These are phyloP conservation scores for Drosophila dunni DNA, from an alignment of 1,140 invertebrate species.

Conservation along the genomic window DNA sequence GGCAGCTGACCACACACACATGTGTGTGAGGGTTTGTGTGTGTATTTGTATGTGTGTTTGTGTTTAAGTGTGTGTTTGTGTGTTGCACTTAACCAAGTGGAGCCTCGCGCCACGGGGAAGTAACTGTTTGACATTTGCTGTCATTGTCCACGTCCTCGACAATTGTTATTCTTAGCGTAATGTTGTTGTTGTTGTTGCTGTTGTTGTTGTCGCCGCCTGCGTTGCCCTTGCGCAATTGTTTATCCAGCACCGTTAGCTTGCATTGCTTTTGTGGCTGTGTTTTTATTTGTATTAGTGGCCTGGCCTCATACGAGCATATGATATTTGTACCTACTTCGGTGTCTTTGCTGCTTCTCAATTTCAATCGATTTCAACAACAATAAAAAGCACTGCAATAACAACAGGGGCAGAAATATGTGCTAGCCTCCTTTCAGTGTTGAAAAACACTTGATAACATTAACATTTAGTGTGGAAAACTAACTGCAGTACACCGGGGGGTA, in stretches of 20 bases:
- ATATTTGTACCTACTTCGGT: neutral
- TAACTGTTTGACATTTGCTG: slow-evolving; percentile 77
- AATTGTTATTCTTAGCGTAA: slow-evolving; percentile 33
- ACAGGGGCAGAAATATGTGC: slow-evolving; percentile 12
- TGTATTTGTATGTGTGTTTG: slow-evolving; percentile 1
- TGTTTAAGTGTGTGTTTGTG: too few species aligned
- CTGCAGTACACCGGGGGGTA: too few species aligned
- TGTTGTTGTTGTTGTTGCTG: slow-evolving; percentile 12
- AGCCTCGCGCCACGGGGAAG: slow-evolving; percentile 29
- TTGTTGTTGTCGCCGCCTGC: slow-evolving; percentile 36
- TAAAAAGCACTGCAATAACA: neutral
- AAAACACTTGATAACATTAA: neutral
- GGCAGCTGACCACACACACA: slow-evolving; percentile 23
- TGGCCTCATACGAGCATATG: slow-evolving; percentile 15
- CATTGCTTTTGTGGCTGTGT: slow-evolving; percentile 57
- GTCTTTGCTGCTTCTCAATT: slow-evolving; percentile 15
- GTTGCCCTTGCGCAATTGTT: slow-evolving; percentile 65
- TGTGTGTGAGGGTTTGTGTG: neutral
- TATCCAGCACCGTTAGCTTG: slow-evolving; percentile 39
- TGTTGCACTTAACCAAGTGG: slow-evolving; percentile 34
- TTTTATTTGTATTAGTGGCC: neutral
- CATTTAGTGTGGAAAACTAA: too few species aligned
- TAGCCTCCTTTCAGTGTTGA: neutral
- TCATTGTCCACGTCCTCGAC: slow-evolving; percentile 69
- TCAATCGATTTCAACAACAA: slow-evolving; percentile 56